Percentiles rank a stretch among this genome's conserved stretches.
Conservation (phyloP, 2,888 invertebrate genomes). For the Strigamia maritima region DNA sequence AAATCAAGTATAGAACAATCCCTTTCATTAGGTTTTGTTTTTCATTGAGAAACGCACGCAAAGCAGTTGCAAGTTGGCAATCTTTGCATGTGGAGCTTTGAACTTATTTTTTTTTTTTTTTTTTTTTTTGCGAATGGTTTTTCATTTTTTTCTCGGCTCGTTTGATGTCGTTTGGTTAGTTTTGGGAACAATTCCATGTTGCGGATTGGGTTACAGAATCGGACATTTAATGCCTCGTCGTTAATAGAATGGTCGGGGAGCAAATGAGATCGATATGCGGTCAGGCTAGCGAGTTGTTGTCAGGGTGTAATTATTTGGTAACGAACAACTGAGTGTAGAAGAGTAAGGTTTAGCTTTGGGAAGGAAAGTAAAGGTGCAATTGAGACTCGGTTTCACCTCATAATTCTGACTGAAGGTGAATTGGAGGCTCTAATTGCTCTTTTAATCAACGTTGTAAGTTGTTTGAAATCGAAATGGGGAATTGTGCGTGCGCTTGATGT, state of each 20-base stretch:
- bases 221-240: conserved; percentile 1
- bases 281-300: neutral
- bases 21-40: conserved; percentile 23
- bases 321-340: neutral
- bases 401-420: neutral
- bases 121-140: neutral
- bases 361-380: conserved; percentile 16
- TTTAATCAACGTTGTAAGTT: neutral
- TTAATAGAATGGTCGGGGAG: neutral
- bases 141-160: neutral
- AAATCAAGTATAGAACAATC: neutral
- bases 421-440: conserved; percentile 6
- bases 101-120: neutral
- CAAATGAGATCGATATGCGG: conserved; percentile 10
- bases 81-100: neutral
- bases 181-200: neutral
- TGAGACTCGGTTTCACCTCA: neutral
- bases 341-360: neutral
- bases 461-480: neutral
- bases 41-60: conserved; percentile 5
- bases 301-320: conserved; percentile 24
- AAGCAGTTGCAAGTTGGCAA: neutral
- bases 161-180: neutral
- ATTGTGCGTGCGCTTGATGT: neutral
- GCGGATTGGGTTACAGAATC: conserved; percentile 1